Evolutionary conservation across 2,797 vertebrate species (phyloP), one percentile per base, ranked within the genome.

Genomic region (Pyrocephalus nanus): DNA sequence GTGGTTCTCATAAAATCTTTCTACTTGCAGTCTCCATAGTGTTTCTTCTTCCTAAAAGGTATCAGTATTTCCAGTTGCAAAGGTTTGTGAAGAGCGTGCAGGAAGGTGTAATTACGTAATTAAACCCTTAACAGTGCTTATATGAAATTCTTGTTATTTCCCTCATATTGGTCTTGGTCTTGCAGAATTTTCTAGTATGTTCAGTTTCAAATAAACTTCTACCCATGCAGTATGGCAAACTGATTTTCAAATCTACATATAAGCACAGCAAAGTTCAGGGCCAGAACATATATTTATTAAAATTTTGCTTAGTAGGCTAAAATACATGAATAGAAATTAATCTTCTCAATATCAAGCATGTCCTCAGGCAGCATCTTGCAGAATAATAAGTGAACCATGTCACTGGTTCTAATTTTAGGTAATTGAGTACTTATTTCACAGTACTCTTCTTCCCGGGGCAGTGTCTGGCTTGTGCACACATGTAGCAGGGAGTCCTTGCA

Each of bases 321-420:
- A 95, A 73, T 36, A 73, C 21, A 54, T 73, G 26, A 86, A 83
- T 72, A 66, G 38, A 92, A 92, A 85, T 80, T 4, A 94, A 90
- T 93, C 62, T 72, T 90, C 70, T 75, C 23, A 55, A 69, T 83
- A 95, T 86, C 55, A 83, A 94, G 55, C 48, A 62, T 81, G 53
- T 88, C 91, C 77, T 29, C 48, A 92, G 84, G 96, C 95, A 86
- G 74, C 43, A 92, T 51, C 53, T 53, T 93, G 51, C 62, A 60
- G 80, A 86, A 93, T 69, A 91, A 36, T 45, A 73, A 87, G n/a
- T 90, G 93, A 90, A 94, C 75, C 74, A 14, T 64, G 67, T 93
- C 94, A 94, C 84, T 94, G 93, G 77, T 96, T 97, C 95, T 96
- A 87, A 96, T 97, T 97, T 96, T 82, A 88, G 64, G 42, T 94